phyloP scores from a whole-genome alignment of 2,888 invertebrate genomes.

The Cremastinae sp. region DNA sequence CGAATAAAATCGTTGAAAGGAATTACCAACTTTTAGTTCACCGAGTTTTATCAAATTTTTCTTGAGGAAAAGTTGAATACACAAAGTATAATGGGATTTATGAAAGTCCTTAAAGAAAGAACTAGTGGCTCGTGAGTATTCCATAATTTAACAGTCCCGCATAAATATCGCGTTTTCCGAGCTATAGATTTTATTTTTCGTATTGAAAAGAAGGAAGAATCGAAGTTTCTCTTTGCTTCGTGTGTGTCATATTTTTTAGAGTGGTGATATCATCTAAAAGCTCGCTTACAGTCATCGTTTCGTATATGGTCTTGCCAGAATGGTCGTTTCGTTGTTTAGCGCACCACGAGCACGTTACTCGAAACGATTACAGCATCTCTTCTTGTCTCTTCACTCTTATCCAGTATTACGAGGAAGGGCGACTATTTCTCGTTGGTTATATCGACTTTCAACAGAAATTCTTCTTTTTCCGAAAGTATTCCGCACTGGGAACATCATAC shows the following conservation, averaged over 20 bases:
- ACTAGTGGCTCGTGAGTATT: slow-evolving; percentile 12
- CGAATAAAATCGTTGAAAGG: neutral
- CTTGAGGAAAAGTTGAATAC: no score
- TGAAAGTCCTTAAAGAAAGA: no score
- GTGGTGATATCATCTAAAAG: slow-evolving; percentile 42
- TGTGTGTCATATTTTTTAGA: slow-evolving; percentile 23
- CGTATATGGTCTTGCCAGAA: slow-evolving; percentile 10
- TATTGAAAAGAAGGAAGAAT: neutral
- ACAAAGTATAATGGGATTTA: no score
- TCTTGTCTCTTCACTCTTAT: slow-evolving; percentile 22
- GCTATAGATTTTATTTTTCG: neutral
- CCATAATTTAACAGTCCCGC: slow-evolving; percentile 20
- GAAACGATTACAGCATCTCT: slow-evolving; percentile 42
- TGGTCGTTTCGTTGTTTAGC: slow-evolving; percentile 37
- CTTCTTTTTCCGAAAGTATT: no score
- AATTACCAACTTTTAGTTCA: neutral
- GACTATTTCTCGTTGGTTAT: slow-evolving; percentile 3
- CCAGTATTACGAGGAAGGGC: slow-evolving; percentile 20
- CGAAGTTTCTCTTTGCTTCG: slow-evolving; percentile 3
- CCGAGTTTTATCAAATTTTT: neutral
- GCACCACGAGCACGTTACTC: slow-evolving; percentile 10
- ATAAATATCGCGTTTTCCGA: slow-evolving; percentile 8
- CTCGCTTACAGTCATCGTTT: slow-evolving; percentile 5
- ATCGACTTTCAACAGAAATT: no score
- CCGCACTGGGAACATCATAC: no score